phyloP scores from a whole-genome alignment of 2,888 invertebrate species.

The Apamea monoglypha region DNA sequence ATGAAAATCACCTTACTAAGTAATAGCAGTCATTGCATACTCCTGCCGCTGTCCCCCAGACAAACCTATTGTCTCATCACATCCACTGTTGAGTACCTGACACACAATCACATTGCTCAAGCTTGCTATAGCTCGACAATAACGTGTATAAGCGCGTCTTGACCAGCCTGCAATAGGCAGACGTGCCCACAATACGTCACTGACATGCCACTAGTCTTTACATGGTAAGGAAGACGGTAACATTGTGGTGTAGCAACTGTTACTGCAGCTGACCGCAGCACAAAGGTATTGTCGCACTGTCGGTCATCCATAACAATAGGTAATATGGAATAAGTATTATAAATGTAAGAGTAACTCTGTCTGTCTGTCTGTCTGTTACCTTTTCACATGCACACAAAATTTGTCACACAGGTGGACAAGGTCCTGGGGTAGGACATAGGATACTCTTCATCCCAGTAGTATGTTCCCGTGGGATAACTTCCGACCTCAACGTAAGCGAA shows the following conservation, averaged over 20 bases:
- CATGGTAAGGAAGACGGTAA: not conserved
- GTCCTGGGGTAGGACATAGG: not conserved
- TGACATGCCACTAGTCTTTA: constrained; percentile 1
- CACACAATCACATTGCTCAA: not conserved
- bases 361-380: not conserved
- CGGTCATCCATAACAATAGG: not conserved
- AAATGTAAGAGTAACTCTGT: not conserved
- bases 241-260: constrained; percentile 11
- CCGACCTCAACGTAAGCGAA: too few relatives aligned
- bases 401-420: not conserved
- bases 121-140: not conserved
- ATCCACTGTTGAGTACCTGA: not conserved
- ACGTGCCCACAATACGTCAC: not conserved
- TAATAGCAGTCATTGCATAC: not conserved
- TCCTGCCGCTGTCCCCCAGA: not conserved
- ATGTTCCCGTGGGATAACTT: not conserved
- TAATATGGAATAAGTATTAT: not conserved
- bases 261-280: not conserved
- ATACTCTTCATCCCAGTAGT: not conserved
- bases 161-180: not conserved
- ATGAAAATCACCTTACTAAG: not conserved
- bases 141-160: not conserved
- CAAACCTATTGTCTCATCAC: not conserved
- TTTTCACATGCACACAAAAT: not conserved
- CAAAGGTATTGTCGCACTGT: not conserved